These are phyloP conservation scores for Naja naja DNA, from an alignment of 2,113 vertebrate genomes.

Conservation along the genomic window DNA sequence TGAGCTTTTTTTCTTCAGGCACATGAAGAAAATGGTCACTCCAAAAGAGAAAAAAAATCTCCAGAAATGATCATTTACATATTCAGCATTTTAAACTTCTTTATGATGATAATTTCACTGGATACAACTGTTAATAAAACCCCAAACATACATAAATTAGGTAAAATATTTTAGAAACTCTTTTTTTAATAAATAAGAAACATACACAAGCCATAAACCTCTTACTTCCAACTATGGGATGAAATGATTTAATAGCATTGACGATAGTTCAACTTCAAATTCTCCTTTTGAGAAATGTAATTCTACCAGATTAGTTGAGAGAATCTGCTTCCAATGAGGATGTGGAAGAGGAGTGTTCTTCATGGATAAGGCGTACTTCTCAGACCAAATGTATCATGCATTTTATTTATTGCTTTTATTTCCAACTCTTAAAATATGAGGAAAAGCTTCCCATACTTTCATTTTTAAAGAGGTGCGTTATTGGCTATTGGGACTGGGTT, in stretches of 20 bases:
- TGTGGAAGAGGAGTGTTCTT: background rate
- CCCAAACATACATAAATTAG: background rate
- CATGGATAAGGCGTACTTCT: background rate
- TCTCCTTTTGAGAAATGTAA: background rate
- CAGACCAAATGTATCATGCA: background rate
- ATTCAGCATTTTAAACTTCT: constrained; percentile 43
- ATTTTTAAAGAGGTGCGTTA: background rate
- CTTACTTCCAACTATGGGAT: background rate
- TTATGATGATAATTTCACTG: constrained; percentile 33
- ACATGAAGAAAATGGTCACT: constrained; percentile 61
- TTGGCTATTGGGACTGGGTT: background rate
- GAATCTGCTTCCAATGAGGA: background rate
- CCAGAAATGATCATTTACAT: constrained; percentile 58
- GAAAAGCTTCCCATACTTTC: background rate
- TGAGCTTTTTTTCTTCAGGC: constrained; percentile 54
- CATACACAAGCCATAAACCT: background rate
- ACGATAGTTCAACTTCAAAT: background rate
- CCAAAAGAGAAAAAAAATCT: constrained; percentile 20
- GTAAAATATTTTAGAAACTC: background rate
- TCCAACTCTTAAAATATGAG: background rate
- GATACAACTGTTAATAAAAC: background rate
- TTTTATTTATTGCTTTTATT: background rate
- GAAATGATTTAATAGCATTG: background rate
- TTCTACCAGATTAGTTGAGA: background rate
- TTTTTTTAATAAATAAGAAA: background rate